phyloP scores from a whole-genome alignment of 2,888 invertebrate species.

The Acholoe squamosa region DNA sequence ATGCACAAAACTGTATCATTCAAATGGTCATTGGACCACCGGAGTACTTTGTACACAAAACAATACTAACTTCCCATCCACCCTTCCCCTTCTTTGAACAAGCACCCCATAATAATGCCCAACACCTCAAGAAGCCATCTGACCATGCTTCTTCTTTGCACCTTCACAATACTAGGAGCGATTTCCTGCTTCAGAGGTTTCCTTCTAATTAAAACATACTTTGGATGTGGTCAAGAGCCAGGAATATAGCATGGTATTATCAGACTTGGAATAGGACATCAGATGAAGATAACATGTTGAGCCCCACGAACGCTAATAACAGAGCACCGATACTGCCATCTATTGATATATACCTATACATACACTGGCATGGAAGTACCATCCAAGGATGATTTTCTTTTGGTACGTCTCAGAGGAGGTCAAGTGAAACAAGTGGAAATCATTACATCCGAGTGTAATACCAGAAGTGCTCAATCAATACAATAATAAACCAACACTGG shows the following conservation, averaged over 20 bases:
- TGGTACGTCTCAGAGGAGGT: neutral
- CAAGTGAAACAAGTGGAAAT: slow-evolving; percentile 32
- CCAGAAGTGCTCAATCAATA: neutral
- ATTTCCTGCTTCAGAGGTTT: neutral
- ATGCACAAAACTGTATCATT: neutral
- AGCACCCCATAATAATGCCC: neutral
- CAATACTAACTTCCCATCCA: too few relatives aligned
- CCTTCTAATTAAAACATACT: neutral
- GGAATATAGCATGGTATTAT: too few relatives aligned
- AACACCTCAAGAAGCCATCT: too few relatives aligned
- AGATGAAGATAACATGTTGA: too few relatives aligned
- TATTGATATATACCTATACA: neutral
- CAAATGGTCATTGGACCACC: neutral
- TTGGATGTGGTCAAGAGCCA: slow-evolving; percentile 24
- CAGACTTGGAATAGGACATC: too few relatives aligned
- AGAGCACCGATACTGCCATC: slow-evolving; percentile 52
- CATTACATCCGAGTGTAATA: neutral
- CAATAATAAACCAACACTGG: neutral
- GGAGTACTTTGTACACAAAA: neutral
- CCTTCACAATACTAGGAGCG: neutral
- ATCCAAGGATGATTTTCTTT: neutral
- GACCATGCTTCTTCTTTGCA: too few relatives aligned
- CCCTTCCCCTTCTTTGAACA: neutral
- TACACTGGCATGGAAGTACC: too few relatives aligned
- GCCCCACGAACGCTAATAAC: neutral